Evolutionary conservation across 2,888 invertebrate genomes (phyloP), one percentile per base, ranked within the genome.

Genomic region (Calephelis perditalis): DNA sequence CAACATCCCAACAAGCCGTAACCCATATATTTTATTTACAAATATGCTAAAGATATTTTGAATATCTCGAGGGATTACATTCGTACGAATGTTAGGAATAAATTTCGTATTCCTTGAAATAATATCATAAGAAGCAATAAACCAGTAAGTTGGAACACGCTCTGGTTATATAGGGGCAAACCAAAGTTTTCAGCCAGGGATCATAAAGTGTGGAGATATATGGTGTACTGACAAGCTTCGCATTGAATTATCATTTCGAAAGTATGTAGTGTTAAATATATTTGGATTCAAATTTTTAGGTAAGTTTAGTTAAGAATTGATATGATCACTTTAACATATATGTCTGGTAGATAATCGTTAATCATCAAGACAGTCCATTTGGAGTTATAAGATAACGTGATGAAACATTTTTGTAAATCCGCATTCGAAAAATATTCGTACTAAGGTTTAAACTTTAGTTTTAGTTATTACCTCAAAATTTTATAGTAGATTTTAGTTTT

Each of bases 21-120:
- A n/a, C 47, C 47, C 8, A 15, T 12, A 47, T 15, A 15, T 47
- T 47, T 15, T 47, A 47, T 47, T 47, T 15, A 15, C 47, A 47
- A 12, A 47, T 47, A 47, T 47, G 12, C 47, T 46, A 47, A 12
- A 12, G 7, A 47, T 47, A 47, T 47, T 47, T 47, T 15, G 47
- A 15, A n/a, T 47, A 47, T 47, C 47, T 47, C 47, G 74, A 71
- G 84, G 85, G 86, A 88, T 80, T 79, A 82, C 82, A 77, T 78
- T 75, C 74, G 77, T 75, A 77, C 78, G 79, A 79, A 80, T 78
- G 78, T 76, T 79, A 71, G 75, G 78, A 83, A 86, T 85, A 87
- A 85, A 86, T 87, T 86, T 79, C 66, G 82, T 84, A 80, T 86
- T 85, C 86, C 84, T 84, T 86, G 86, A 89, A 86, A 89, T 89